These are phyloP conservation scores for Antheraea assamensis DNA, from an alignment of 2,888 invertebrate species.

Conservation along the genomic window DNA sequence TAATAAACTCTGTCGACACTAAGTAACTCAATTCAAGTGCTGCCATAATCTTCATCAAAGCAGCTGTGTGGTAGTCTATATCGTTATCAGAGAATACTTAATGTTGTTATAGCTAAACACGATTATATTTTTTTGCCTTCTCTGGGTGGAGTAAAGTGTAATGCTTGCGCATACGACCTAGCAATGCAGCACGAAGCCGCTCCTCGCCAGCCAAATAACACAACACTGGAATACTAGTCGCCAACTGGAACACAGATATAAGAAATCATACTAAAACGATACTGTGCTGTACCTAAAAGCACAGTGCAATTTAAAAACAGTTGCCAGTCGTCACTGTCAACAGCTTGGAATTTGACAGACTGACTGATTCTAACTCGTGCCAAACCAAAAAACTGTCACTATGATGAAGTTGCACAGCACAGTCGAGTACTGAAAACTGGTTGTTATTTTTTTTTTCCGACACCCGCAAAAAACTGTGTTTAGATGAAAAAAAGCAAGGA, in stretches of 20 bases:
- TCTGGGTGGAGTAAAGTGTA: slow-evolving; percentile 72
- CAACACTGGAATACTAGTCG: slow-evolving; percentile 74
- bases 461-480: too few species aligned
- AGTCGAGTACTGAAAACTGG: too few species aligned
- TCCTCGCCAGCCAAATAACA: slow-evolving; percentile 74
- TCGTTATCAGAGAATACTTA: neutral
- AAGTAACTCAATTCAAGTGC: neutral
- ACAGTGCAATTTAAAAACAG: too few species aligned
- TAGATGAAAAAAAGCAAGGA: too few species aligned
- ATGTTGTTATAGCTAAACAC: slow-evolving; percentile 28
- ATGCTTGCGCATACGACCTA: slow-evolving; percentile 76
- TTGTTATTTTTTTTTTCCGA: too few species aligned
- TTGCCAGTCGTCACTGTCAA: too few species aligned
- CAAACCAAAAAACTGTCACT: too few species aligned
- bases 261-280: neutral
- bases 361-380: too few species aligned
- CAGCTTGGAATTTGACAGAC: too few species aligned
- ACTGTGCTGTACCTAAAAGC: too few species aligned
- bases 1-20: neutral
- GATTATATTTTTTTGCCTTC: slow-evolving; percentile 59
- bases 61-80: neutral
- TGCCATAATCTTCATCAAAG: neutral
- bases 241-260: slow-evolving; percentile 60
- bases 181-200: slow-evolving; percentile 71
- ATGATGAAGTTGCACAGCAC: too few species aligned